Percentiles rank a stretch among this genome's conserved stretches.
Evolutionary conservation across 2,888 invertebrate genomes (phyloP).

Genomic region (Ophion slaviceki): DNA sequence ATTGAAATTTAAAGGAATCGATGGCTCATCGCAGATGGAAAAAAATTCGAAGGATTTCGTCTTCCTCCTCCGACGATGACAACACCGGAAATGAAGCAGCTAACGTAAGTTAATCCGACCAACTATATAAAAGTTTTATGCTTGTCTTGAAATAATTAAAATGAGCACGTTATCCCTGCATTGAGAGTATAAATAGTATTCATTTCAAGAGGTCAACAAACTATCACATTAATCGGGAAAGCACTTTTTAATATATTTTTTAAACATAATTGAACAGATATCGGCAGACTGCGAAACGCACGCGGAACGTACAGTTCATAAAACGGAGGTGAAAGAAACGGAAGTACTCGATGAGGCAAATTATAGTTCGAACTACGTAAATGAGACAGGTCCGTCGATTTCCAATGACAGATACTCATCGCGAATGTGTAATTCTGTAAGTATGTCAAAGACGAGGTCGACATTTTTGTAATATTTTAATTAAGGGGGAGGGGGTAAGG

Average conservation of each 20-base stretch:
- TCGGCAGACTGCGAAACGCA: not conserved
- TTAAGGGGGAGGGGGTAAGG: too few species aligned
- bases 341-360: too few species aligned
- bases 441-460: too few species aligned
- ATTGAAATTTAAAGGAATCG: not conserved
- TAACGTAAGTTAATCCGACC: not conserved
- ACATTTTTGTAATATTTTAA: too few species aligned
- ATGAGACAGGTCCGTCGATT: too few species aligned
- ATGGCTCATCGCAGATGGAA: conserved; percentile 1
- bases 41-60: not conserved
- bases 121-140: not conserved
- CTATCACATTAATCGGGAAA: not conserved
- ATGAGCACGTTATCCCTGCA: conserved; percentile 9
- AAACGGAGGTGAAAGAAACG: too few species aligned
- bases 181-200: not conserved
- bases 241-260: not conserved
- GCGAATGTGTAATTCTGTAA: too few species aligned
- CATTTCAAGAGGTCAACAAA: not conserved
- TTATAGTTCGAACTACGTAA: too few species aligned
- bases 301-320: not conserved
- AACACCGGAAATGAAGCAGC: not conserved
- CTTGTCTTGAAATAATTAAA: not conserved
- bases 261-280: not conserved
- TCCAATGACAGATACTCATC: too few species aligned
- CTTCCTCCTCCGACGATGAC: conserved; percentile 2